Evolutionary conservation across 2,888 invertebrate species (phyloP).

Genomic region (Tinea trinotella): DNA sequence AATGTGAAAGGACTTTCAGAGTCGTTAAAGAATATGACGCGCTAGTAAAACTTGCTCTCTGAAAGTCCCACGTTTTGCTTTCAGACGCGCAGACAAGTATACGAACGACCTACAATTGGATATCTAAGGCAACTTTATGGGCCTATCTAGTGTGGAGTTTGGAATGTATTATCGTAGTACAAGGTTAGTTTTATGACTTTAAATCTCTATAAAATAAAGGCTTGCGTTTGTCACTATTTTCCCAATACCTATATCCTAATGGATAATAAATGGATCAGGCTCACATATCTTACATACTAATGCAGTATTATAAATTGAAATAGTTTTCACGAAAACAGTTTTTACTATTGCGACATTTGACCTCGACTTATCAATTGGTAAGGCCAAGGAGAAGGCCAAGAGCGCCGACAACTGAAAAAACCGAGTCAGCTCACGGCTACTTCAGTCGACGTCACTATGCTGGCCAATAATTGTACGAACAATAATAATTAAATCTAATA

Average conservation of each 20-base stretch:
- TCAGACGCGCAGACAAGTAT: conserved; percentile 49
- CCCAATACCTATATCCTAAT: background rate
- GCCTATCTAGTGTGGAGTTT: conserved; percentile 75
- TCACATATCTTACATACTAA: no score
- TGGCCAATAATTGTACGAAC: no score
- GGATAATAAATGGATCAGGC: no score
- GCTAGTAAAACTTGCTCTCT: conserved; percentile 10
- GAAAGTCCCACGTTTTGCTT: conserved; percentile 23
- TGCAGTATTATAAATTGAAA: no score
- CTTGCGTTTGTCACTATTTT: background rate
- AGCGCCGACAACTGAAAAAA: no score
- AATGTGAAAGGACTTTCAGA: background rate
- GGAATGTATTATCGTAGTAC: conserved; percentile 73
- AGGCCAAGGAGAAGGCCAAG: no score
- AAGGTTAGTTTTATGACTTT: conserved; percentile 34
- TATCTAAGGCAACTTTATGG: conserved; percentile 77
- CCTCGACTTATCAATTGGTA: no score
- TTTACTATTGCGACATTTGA: no score
- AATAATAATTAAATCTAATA: no score
- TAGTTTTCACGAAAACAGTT: no score
- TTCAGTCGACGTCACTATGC: no score
- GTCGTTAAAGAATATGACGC: conserved; percentile 24
- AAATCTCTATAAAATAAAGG: conserved; percentile 7
- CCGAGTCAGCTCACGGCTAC: no score
- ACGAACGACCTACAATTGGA: conserved; percentile 75